These are phyloP conservation scores for Thereuonema tuberculata DNA, from an alignment of 1,140 invertebrate genomes.

Conservation along the genomic window DNA sequence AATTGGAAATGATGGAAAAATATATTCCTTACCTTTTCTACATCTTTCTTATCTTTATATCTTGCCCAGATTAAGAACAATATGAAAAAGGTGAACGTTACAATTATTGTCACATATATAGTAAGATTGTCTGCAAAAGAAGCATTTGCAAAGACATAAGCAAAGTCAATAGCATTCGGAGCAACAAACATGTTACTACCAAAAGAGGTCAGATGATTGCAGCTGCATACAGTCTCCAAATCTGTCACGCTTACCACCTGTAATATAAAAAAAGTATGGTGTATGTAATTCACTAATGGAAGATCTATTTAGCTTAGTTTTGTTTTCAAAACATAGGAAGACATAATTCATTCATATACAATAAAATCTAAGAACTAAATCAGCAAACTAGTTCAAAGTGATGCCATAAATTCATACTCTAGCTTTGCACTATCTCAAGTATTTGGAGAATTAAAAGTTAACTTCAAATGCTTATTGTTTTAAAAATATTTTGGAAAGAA, in stretches of 20 bases:
- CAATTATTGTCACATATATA: slow-evolving; percentile 38
- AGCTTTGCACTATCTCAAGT: too few relatives aligned
- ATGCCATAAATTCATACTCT: too few relatives aligned
- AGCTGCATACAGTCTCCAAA: slow-evolving; percentile 32
- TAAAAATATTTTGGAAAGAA: too few relatives aligned
- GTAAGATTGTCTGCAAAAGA: slow-evolving; percentile 41
- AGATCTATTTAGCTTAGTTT: too few relatives aligned
- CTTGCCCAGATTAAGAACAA: slow-evolving; percentile 35
- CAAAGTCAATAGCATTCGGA: slow-evolving; percentile 42
- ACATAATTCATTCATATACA: too few relatives aligned
- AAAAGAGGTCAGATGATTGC: slow-evolving; percentile 41
- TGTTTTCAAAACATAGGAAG: too few relatives aligned
- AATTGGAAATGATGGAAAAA: too few relatives aligned
- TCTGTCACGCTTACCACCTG: slow-evolving; percentile 21
- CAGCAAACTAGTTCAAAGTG: too few relatives aligned
- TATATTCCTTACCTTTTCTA: slow-evolving; percentile 33
- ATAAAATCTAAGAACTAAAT: not conserved
- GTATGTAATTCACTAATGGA: too few relatives aligned
- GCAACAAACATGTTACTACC: slow-evolving; percentile 39
- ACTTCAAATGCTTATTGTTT: too few relatives aligned
- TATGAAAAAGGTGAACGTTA: slow-evolving; percentile 34
- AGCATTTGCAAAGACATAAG: slow-evolving; percentile 38
- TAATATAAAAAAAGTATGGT: not conserved
- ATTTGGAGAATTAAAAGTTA: too few relatives aligned
- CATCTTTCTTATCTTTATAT: slow-evolving; percentile 35